A percentile compares a stretch with the other conserved stretches of the same genome.
Evolutionary conservation across 2,888 invertebrate genomes (phyloP).

Genomic region (Synergus laeviventris): DNA sequence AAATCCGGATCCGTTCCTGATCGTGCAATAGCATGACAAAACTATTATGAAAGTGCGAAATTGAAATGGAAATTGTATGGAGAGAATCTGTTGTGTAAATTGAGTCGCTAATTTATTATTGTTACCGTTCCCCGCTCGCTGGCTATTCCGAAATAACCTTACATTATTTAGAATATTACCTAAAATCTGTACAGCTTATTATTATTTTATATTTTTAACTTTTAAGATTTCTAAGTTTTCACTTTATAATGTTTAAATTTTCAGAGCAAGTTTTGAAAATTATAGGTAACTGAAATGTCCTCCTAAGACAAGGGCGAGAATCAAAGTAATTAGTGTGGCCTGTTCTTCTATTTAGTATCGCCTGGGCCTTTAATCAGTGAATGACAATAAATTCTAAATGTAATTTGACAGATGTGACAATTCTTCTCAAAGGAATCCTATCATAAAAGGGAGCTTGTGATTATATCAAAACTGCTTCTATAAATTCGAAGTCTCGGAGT

Average conservation of each 20-base stretch:
- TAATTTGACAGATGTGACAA: neutral
- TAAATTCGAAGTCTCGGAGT: no score
- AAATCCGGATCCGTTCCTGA: slow-evolving; percentile 39
- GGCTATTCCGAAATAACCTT: slow-evolving; percentile 38
- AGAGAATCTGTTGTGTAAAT: slow-evolving; percentile 46
- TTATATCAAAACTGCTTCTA: no score
- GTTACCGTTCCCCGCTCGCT: slow-evolving; percentile 53
- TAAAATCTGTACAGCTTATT: neutral
- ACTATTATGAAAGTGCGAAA: slow-evolving; percentile 37
- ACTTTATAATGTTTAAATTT: no score
- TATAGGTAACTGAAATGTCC: neutral
- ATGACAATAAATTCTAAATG: slow-evolving; percentile 24
- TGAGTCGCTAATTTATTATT: slow-evolving; percentile 55
- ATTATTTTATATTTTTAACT: neutral
- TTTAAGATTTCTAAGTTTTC: no score
- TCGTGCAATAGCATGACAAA: slow-evolving; percentile 28
- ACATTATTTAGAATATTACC: neutral
- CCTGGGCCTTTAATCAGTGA: slow-evolving; percentile 9
- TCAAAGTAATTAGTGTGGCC: neutral
- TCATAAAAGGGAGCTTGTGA: no score
- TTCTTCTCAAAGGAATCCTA: neutral
- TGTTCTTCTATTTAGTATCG: neutral
- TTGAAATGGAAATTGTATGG: slow-evolving; percentile 16
- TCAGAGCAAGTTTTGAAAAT: neutral
- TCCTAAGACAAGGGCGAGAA: neutral